A percentile compares a stretch with the other conserved stretches of the same genome.
These are phyloP conservation scores for Toxotes jaculatrix DNA, from an alignment of 2,113 vertebrate genomes.

Conservation along the genomic window DNA sequence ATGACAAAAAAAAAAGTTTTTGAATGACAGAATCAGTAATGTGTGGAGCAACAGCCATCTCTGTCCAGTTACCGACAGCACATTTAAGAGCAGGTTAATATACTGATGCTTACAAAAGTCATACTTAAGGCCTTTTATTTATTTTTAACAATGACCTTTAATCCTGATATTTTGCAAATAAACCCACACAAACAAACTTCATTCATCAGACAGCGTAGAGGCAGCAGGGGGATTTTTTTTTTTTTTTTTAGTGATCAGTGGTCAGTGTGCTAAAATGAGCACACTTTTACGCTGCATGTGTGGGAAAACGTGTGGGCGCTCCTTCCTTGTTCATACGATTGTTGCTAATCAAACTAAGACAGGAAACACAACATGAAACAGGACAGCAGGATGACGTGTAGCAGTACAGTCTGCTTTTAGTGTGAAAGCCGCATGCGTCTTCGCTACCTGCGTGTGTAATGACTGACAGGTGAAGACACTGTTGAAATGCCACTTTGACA, in stretches of 20 bases:
- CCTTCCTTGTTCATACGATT: background rate
- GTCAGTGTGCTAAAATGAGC: background rate
- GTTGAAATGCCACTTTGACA: background rate
- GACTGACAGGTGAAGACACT: background rate
- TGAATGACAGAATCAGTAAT: too few relatives aligned
- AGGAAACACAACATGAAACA: background rate
- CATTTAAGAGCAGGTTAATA: background rate
- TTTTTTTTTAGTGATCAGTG: background rate
- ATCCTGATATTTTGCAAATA: constrained; percentile 1
- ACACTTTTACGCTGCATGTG: background rate
- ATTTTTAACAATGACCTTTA: constrained; percentile 9
- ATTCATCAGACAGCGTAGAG: background rate
- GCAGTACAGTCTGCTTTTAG: background rate
- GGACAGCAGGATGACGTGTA: background rate
- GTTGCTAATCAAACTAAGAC: constrained; percentile 10
- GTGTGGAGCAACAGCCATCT: too few relatives aligned
- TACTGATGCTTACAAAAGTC: background rate
- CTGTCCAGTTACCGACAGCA: too few relatives aligned
- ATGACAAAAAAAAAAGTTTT: too few relatives aligned
- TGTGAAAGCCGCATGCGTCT: background rate
- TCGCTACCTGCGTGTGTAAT: background rate
- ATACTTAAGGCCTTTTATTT: background rate
- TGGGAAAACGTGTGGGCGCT: background rate
- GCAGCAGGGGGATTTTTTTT: background rate
- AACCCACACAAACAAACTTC: background rate